These are phyloP conservation scores for Apodemia mormo DNA, from an alignment of 2,888 invertebrate genomes.

Conservation along the genomic window DNA sequence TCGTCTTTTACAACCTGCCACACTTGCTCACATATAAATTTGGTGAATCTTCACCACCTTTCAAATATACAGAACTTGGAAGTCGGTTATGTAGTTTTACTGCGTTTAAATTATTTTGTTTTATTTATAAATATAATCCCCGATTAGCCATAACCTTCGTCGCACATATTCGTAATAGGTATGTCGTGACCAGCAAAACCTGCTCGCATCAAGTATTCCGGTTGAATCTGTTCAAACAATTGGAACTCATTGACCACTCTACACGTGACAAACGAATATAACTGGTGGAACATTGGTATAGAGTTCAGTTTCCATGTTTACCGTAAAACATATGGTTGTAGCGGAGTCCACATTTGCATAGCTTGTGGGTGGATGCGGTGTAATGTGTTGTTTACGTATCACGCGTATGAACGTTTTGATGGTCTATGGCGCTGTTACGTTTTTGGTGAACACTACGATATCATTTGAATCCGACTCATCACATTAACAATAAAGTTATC, in stretches of 20 bases:
- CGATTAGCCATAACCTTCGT: neutral
- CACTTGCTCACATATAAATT: no score
- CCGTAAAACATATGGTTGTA: no score
- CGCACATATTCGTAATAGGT: neutral
- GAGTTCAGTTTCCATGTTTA: neutral
- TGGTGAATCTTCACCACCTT: no score
- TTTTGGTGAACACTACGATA: no score
- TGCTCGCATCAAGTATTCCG: conserved; percentile 3
- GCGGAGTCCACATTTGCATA: no score
- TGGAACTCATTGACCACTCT: neutral
- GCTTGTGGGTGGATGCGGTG: no score
- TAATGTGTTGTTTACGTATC: neutral
- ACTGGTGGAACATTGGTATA: neutral
- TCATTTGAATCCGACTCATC: no score
- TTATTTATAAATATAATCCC: neutral
- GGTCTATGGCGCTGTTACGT: neutral
- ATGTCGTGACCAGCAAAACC: neutral
- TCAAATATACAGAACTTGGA: no score
- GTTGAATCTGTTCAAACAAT: conserved; percentile 1
- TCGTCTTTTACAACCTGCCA: no score
- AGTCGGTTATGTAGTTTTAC: no score
- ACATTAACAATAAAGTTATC: no score
- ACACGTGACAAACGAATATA: neutral
- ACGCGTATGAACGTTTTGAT: neutral
- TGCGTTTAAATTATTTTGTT: neutral